Base-by-base conservation (phyloP, 2,888 invertebrate species). In the Atethmia centrago region DNA sequence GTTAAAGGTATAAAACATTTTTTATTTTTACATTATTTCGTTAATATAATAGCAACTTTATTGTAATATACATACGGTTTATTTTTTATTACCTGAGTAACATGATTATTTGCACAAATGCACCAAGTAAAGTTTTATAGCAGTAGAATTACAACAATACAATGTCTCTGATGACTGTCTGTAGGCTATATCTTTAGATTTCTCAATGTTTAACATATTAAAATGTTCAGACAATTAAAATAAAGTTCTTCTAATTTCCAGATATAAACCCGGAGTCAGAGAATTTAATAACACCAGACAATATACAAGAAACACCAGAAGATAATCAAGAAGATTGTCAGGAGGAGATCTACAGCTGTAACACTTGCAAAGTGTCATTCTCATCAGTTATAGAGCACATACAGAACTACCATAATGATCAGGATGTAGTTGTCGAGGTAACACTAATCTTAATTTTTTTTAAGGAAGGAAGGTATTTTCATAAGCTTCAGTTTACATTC, bases 381-480 rank as follows among this genome's bases (percentile, higher is more conserved):
- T 94, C 96, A 47, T 97, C 97, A 0, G 97, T 98, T 8, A 92
- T 97, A 76, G 97, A 97, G 2, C 98, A 98, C 88, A 97, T 98
- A 85, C 96, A 97, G 77, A 96, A 96, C 80, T 97, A 96, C 87
- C 98, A 98, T 87, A 97, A 96, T 88, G 97, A 97, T 66, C 97
- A 98, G 88, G 97, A 97, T 91, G 97, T 98, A 70, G 96, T 97
- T 63, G 94, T 98, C 73, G 97, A 97, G 96, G 97, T 97, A 93
- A 78, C 8, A 28, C 25, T 58, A 5, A n/a, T 64, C 8, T 53
- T 67, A 77, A 31, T 0, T n/a, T n/a, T n/a, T n/a, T n/a, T n/a
- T n/a, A n/a, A n/a, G n/a, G n/a, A n/a, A n/a, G n/a, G n/a, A n/a
- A n/a, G 0, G 0, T 21, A 66, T 14, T 1, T 1, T 0, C 0